Evolutionary conservation across 2,797 vertebrate species (phyloP).

Genomic region (Oceanodroma leucorhoa): DNA sequence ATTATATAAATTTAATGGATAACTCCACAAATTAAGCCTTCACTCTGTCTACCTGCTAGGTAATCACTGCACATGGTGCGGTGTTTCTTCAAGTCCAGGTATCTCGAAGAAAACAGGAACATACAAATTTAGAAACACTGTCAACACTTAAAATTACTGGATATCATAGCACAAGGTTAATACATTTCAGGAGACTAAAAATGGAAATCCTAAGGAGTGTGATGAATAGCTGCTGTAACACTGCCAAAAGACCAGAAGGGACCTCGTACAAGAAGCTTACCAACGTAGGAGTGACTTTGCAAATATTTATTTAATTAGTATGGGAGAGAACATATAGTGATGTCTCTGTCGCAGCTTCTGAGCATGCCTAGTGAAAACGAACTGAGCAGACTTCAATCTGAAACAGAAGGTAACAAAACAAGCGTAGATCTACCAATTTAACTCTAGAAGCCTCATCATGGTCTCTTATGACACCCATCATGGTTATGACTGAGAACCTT

Average conservation of each 20-base stretch:
- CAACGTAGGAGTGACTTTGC: constrained; percentile 36
- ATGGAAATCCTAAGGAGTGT: neutral
- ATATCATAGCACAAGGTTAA: neutral
- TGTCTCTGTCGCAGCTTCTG: neutral
- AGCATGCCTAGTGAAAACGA: neutral
- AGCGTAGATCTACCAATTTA: neutral
- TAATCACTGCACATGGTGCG: neutral
- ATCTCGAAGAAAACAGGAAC: neutral
- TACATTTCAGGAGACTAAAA: constrained; percentile 26
- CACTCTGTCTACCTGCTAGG: neutral
- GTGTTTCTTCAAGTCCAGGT: neutral
- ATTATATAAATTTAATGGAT: neutral
- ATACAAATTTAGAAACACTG: constrained; percentile 25
- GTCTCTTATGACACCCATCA: neutral
- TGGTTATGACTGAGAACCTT: neutral
- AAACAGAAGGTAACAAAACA: neutral
- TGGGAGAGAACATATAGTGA: neutral
- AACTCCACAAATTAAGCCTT: neutral
- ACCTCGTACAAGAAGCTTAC: constrained; percentile 14
- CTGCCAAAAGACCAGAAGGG: constrained; percentile 48
- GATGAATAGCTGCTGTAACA: constrained; percentile 40
- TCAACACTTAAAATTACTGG: constrained; percentile 14
- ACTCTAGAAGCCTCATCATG: neutral
- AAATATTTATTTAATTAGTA: constrained; percentile 62
- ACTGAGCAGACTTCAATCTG: neutral